Evolutionary conservation across 2,888 invertebrate genomes (phyloP).

Genomic region (Agonopterix heracliana): DNA sequence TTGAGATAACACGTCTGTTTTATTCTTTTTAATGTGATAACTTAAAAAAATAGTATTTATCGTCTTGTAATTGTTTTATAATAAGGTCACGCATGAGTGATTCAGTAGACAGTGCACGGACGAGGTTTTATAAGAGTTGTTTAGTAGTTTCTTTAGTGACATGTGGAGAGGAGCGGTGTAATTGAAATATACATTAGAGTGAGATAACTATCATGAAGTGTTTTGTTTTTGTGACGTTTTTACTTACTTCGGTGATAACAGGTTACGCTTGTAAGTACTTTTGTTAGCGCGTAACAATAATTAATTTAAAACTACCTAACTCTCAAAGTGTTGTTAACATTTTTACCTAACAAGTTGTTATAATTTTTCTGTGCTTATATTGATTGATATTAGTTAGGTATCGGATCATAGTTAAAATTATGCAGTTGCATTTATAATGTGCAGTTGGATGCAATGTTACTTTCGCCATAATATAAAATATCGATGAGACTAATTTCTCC

Average conservation of each 20-base stretch:
- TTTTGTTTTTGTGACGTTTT: constrained; percentile 16
- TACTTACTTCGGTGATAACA: constrained; percentile 6
- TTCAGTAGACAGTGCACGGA: neutral
- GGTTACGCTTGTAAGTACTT: constrained; percentile 20
- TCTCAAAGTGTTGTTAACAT: no score
- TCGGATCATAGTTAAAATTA: no score
- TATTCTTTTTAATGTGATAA: constrained; percentile 7
- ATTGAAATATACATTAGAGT: constrained; percentile 15
- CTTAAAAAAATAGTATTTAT: neutral
- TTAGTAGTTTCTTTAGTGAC: constrained; percentile 8
- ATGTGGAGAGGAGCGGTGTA: constrained; percentile 22
- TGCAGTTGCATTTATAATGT: no score
- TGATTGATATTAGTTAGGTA: no score
- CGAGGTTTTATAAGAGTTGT: no score
- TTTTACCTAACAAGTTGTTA: no score
- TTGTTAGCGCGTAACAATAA: neutral
- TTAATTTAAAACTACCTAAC: no score
- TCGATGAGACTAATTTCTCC: no score
- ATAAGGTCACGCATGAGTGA: neutral
- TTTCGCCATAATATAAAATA: no score
- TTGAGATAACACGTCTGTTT: constrained; percentile 9
- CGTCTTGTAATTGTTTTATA: neutral
- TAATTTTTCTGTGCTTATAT: no score
- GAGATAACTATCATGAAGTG: constrained; percentile 21
- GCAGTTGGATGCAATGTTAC: no score